Evolutionary conservation across 2,797 vertebrate genomes (phyloP).

Genomic region (Crax fasciolata): DNA sequence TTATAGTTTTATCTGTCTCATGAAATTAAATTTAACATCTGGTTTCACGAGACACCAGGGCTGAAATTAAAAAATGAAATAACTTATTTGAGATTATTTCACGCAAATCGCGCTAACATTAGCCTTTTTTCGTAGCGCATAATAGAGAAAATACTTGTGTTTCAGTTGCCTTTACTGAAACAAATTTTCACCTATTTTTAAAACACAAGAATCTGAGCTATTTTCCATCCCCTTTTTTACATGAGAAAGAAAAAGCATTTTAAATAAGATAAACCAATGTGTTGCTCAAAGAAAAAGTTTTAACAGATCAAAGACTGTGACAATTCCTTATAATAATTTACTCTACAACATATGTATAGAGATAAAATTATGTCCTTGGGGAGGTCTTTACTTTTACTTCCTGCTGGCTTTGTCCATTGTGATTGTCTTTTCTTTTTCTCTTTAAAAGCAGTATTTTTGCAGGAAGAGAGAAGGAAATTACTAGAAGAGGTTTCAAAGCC

Average conservation of each 20-base stretch:
- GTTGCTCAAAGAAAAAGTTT: background rate
- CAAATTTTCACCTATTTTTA: background rate
- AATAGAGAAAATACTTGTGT: background rate
- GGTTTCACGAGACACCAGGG: background rate
- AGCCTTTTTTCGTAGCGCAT: background rate
- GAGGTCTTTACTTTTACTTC: background rate
- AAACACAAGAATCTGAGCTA: background rate
- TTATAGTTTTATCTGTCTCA: background rate
- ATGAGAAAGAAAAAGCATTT: background rate
- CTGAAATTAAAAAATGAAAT: conserved; percentile 30
- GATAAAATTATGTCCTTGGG: background rate
- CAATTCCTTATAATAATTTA: conserved; percentile 1
- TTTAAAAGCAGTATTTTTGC: background rate
- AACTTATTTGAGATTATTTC: background rate
- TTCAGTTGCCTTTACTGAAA: background rate
- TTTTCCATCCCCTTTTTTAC: background rate
- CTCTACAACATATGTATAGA: background rate
- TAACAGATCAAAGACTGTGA: background rate
- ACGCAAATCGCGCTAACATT: background rate
- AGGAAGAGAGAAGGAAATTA: background rate
- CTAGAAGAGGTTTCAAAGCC: background rate
- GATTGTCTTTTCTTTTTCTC: background rate
- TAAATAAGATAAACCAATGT: background rate
- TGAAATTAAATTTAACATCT: conserved; percentile 37
- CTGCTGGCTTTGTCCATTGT: background rate